These are phyloP conservation scores for Myopa tessellatipennis DNA, from an alignment of 2,888 invertebrate species.

Conservation along the genomic window DNA sequence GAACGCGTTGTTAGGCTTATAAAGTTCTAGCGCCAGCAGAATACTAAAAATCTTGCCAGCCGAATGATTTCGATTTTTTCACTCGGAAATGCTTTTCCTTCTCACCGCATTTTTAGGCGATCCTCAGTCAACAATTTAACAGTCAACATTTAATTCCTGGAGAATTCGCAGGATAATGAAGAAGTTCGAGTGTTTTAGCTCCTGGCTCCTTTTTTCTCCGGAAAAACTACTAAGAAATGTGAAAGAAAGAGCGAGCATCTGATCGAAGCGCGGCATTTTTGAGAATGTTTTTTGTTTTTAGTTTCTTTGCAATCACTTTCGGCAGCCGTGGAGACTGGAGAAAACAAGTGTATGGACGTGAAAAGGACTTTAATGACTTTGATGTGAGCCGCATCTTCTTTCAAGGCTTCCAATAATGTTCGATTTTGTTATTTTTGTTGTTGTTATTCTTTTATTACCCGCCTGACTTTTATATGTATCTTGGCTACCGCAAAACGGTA, in stretches of 20 bases:
- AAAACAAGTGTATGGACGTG: slow-evolving; percentile 16
- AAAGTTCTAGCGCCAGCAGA: not conserved
- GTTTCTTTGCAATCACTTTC: too few relatives aligned
- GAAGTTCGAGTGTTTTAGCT: not conserved
- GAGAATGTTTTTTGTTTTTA: too few relatives aligned
- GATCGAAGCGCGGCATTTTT: too few relatives aligned
- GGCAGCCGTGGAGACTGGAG: too few relatives aligned
- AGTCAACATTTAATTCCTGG: slow-evolving; percentile 13
- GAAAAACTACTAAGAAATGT: not conserved
- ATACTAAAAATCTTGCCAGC: too few relatives aligned
- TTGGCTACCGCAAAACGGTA: slow-evolving; percentile 22
- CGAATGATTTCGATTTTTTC: too few relatives aligned
- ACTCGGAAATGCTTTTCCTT: too few relatives aligned
- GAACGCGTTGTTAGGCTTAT: not conserved
- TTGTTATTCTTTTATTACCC: not conserved
- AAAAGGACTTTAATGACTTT: not conserved
- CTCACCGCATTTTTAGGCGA: too few relatives aligned
- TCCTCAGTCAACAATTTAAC: slow-evolving; percentile 16
- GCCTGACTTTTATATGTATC: not conserved
- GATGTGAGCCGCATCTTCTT: not conserved
- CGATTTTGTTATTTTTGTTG: not conserved
- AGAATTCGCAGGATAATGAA: slow-evolving; percentile 17
- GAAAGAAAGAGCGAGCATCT: too few relatives aligned
- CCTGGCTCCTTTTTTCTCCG: not conserved
- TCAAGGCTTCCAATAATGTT: not conserved